These are phyloP conservation scores for Acrocephalus arundinaceus DNA, from an alignment of 2,113 vertebrate species.

Conservation along the genomic window DNA sequence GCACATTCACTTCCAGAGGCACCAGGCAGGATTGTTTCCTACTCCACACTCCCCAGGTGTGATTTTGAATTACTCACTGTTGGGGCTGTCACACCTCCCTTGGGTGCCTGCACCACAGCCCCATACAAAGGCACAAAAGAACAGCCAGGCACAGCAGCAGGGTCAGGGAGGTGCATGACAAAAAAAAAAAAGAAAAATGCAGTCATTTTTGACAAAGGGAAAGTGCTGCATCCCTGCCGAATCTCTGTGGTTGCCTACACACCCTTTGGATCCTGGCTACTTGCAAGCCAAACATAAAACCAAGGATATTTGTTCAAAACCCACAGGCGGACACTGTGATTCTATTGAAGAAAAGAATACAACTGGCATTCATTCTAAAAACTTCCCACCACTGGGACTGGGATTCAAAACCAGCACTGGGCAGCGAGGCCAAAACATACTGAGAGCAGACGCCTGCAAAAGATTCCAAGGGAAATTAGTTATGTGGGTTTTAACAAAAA, in stretches of 20 bases:
- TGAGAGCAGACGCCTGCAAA: constrained; percentile 55
- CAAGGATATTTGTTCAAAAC: constrained; percentile 49
- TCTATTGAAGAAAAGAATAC: constrained; percentile 43
- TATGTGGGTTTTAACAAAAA: constrained; percentile 51
- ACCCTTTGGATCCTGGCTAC: constrained; percentile 1
- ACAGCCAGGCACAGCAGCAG: neutral
- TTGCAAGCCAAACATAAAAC: neutral
- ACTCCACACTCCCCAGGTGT: neutral
- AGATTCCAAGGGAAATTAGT: constrained; percentile 51
- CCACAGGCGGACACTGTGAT: constrained; percentile 36
- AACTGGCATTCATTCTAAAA: constrained; percentile 61
- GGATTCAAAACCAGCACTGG: constrained; percentile 51
- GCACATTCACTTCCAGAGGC: neutral
- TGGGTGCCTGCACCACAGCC: neutral
- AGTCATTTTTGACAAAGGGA: neutral
- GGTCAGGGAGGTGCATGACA: fast-evolving
- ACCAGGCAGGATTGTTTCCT: neutral
- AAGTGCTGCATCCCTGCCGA: neutral
- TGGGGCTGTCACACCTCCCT: neutral
- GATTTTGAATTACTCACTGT: neutral
- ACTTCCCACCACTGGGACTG: constrained; percentile 60
- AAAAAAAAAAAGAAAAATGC: neutral
- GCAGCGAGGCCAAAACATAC: constrained; percentile 65
- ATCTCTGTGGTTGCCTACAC: neutral
- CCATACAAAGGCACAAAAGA: fast-evolving